A percentile compares a stretch with the other conserved stretches of the same genome.
These are phyloP conservation scores for Heliconius aoede DNA, from an alignment of 2,888 invertebrate genomes.

Conservation along the genomic window DNA sequence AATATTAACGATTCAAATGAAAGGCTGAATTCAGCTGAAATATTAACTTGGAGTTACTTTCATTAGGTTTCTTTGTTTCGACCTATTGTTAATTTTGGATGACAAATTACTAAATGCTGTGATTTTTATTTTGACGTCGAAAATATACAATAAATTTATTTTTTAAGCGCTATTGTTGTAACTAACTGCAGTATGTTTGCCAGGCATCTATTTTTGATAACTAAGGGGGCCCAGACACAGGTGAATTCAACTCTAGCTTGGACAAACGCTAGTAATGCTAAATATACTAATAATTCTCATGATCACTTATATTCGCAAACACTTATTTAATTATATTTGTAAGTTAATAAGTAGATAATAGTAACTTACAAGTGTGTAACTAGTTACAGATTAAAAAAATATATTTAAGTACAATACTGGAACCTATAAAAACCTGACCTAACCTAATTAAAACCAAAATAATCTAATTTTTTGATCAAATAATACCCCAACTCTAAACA, in stretches of 20 bases:
- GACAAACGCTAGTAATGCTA: not conserved
- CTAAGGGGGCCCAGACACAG: not conserved
- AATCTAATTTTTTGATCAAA: not conserved
- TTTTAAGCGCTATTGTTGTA: not conserved
- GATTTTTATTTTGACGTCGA: not conserved
- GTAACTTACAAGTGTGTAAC: too few relatives aligned
- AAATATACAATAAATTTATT: not conserved
- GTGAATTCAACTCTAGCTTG: too few relatives aligned
- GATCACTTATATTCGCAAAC: too few relatives aligned
- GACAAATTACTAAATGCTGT: conserved; percentile 4
- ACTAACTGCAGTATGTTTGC: not conserved
- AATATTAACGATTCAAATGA: conserved; percentile 23
- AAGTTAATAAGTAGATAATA: too few relatives aligned
- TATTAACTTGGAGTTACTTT: conserved; percentile 20
- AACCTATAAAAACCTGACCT: too few relatives aligned
- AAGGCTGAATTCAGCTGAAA: conserved; percentile 20
- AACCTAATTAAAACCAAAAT: not conserved
- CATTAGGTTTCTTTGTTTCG: conserved; percentile 22
- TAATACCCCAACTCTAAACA: not conserved
- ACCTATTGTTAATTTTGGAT: conserved; percentile 21
- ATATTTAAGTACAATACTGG: too few relatives aligned
- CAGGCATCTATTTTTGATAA: not conserved
- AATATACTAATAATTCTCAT: not conserved
- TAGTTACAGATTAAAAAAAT: too few relatives aligned
- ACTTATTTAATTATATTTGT: too few relatives aligned